Conservation (phyloP, 1,140 invertebrate species). For the Steinernema khuongi region DNA sequence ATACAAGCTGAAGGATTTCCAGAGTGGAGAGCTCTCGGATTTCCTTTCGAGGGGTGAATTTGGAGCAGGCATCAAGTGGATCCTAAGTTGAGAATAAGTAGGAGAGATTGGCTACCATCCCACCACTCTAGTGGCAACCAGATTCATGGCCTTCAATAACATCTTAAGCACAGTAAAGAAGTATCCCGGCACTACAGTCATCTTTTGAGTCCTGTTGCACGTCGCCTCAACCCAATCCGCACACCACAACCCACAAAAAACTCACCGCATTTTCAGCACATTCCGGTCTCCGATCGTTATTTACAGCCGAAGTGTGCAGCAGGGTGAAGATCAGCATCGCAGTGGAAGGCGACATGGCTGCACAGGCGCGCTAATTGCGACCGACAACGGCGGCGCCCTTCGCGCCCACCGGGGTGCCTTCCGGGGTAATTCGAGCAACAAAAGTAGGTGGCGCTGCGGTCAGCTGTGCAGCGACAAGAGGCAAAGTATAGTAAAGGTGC, state of each 20-base stretch:
- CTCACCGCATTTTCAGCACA: neutral
- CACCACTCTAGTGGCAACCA: no score
- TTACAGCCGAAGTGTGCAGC: neutral
- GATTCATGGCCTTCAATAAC: no score
- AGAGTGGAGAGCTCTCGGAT: neutral
- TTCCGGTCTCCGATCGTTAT: neutral
- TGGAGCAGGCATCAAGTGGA: neutral
- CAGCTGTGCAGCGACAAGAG: slow-evolving; percentile 1
- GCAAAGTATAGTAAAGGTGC: neutral
- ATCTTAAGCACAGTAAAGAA: no score
- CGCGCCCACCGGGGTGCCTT: neutral
- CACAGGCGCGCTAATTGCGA: neutral
- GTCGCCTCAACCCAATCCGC: neutral
- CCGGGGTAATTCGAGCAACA: slow-evolving; percentile 2
- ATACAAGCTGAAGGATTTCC: neutral
- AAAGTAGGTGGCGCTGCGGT: slow-evolving; percentile 12
- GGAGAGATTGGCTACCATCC: no score
- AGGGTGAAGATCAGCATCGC: slow-evolving; percentile 2
- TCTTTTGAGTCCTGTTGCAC: no score
- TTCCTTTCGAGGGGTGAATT: neutral
- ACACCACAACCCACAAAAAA: neutral
- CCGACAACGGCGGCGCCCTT: neutral
- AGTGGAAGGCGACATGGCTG: neutral
- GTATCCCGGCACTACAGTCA: no score
- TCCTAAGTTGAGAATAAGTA: no score